phyloP scores from a whole-genome alignment of 2,113 vertebrate species.

The Girardinichthys multiradiatus region DNA sequence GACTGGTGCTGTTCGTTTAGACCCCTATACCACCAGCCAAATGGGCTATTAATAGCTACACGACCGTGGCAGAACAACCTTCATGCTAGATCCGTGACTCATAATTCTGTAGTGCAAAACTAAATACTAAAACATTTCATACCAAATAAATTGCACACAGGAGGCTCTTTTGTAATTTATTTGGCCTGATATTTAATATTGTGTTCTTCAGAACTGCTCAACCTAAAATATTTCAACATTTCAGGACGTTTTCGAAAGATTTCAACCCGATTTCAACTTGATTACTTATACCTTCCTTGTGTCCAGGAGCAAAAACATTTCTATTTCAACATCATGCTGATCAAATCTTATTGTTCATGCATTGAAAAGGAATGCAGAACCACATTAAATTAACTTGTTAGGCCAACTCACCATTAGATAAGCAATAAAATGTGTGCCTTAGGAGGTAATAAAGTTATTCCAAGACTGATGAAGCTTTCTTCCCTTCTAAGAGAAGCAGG shows the following conservation, averaged over 20 bases:
- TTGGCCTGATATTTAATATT: neutral
- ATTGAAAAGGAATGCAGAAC: neutral
- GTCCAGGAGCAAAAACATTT: neutral
- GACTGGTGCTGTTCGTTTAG: slow-evolving; percentile 32
- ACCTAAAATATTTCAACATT: neutral
- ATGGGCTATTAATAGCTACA: slow-evolving; percentile 70
- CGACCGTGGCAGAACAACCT: slow-evolving; percentile 64
- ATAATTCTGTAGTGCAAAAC: slow-evolving; percentile 55
- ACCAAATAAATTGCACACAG: neutral
- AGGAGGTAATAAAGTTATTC: slow-evolving; percentile 18
- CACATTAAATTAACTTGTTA: neutral
- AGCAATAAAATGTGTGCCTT: slow-evolving; percentile 1
- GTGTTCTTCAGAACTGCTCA: neutral
- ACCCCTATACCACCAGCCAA: slow-evolving; percentile 48
- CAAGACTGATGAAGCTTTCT: slow-evolving; percentile 16
- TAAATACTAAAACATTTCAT: slow-evolving; percentile 28
- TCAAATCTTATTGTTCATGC: slow-evolving; percentile 3
- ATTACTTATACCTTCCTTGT: neutral
- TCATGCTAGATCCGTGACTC: slow-evolving; percentile 62
- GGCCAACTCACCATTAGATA: slow-evolving; percentile 58
- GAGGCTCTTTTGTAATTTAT: neutral
- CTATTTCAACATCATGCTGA: neutral
- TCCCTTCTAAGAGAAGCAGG: slow-evolving; percentile 33
- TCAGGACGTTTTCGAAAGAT: neutral
- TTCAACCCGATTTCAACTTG: neutral